Conservation (phyloP, 2,113 vertebrate genomes). For the Coreoperca whiteheadi region DNA sequence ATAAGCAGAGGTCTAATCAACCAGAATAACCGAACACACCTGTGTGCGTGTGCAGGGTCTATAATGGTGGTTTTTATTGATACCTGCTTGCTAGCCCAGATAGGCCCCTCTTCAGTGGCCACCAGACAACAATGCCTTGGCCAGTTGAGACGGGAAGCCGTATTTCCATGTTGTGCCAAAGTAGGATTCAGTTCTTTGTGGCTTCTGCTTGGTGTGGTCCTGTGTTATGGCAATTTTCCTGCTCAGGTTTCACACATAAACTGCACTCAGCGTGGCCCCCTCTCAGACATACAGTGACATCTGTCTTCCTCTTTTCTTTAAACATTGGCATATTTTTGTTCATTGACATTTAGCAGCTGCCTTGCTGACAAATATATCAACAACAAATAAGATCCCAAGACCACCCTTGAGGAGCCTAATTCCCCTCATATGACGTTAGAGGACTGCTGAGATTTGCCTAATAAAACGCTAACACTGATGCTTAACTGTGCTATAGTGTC, state of each 20-base stretch:
- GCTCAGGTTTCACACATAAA: slow-evolving; percentile 23
- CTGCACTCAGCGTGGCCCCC: not conserved
- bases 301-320: not conserved
- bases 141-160: not conserved
- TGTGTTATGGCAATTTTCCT: slow-evolving; percentile 1
- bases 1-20: not conserved
- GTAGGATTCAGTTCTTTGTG: not conserved
- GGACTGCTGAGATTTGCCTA: not conserved
- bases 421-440: not conserved
- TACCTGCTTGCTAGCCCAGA: not conserved
- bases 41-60: not conserved
- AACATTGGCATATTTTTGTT: slow-evolving; percentile 1
- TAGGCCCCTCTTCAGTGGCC: not conserved
- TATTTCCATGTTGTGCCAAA: not conserved
- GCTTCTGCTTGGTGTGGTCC: not conserved
- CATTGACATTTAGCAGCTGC: not conserved
- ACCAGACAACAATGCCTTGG: not conserved
- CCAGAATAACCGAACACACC: not conserved
- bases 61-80: not conserved
- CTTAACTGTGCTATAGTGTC: not conserved
- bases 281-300: not conserved
- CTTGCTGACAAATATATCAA: not conserved
- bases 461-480: not conserved
- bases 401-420: not conserved
- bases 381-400: not conserved